Conservation (phyloP, 2,888 invertebrate genomes). For the Oegoconia quadripuncta region DNA sequence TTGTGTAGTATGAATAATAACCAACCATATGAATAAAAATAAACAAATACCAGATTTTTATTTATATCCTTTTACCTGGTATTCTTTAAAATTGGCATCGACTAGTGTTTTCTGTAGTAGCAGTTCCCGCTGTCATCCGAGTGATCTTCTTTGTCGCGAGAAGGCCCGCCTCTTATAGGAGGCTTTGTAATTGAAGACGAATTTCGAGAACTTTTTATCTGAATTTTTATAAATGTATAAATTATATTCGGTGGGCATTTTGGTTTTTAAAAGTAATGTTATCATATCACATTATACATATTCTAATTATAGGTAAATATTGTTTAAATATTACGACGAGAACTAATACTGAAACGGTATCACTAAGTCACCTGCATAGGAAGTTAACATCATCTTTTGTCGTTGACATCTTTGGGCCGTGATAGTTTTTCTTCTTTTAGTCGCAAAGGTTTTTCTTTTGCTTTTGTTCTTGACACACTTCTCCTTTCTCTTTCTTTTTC, state of each 20-base stretch:
- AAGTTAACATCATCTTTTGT: constrained; percentile 71
- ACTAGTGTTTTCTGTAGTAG: constrained; percentile 86
- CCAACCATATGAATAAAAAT: too few relatives aligned
- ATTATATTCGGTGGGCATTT: too few relatives aligned
- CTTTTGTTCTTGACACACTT: constrained; percentile 67
- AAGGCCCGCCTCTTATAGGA: constrained; percentile 63
- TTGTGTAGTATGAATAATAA: too few relatives aligned
- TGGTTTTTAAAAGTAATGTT: too few relatives aligned
- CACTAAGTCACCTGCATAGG: constrained; percentile 63
- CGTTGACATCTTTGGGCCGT: too few relatives aligned
- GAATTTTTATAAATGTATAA: constrained; percentile 2
- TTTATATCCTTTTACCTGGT: constrained; percentile 76
- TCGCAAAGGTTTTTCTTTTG: constrained; percentile 46
- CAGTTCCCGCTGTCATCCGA: constrained; percentile 79
- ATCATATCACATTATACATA: too few relatives aligned
- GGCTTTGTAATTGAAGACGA: constrained; percentile 49
- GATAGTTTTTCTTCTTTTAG: constrained; percentile 29
- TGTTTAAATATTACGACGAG: not conserved
- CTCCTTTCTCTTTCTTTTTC: constrained; percentile 70
- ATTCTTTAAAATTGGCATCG: constrained; percentile 78
- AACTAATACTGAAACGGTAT: not conserved
- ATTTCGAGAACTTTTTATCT: constrained; percentile 68
- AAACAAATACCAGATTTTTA: too few relatives aligned
- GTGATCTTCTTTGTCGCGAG: constrained; percentile 58
- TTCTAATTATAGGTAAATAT: too few relatives aligned